These are phyloP conservation scores for Crotalus helleri DNA, from an alignment of 2,113 vertebrate genomes.

Conservation along the genomic window DNA sequence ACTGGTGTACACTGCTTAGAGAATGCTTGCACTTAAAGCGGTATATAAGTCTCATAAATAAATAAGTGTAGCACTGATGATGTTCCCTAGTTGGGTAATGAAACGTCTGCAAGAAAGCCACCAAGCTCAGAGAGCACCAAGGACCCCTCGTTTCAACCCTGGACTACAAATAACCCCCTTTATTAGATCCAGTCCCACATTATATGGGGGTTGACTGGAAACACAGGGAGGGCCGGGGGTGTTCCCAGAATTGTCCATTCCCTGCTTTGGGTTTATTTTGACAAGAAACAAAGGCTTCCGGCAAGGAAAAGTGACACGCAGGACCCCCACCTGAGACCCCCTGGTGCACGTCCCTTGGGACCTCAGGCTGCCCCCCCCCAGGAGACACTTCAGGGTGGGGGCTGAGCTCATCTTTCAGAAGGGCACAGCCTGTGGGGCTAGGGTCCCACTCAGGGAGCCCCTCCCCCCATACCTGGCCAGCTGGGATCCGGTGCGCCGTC, in stretches of 20 bases:
- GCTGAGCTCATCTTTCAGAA: neutral
- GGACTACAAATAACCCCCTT: neutral
- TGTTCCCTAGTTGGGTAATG: neutral
- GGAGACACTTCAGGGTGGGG: neutral
- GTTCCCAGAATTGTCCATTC: fast-evolving
- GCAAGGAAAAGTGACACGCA: neutral
- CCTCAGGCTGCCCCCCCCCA: neutral
- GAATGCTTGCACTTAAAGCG: no score
- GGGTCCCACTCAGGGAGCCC: fast-evolving
- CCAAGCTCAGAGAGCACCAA: neutral
- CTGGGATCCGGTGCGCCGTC: conserved; percentile 89
- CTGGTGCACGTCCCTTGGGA: neutral
- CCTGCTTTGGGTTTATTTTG: neutral
- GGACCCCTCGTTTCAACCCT: neutral
- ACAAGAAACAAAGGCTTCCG: neutral
- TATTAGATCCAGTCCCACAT: neutral
- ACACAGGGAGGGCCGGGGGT: neutral
- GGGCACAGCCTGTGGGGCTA: no score
- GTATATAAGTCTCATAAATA: no score
- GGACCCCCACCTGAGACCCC: neutral
- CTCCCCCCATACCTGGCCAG: conserved; percentile 84
- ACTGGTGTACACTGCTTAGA: no score
- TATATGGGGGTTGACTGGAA: fast-evolving
- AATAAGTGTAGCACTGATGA: neutral
- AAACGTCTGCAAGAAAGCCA: neutral